Base-by-base conservation (phyloP, 2,888 invertebrate genomes). In the Adelphocoris suturalis region DNA sequence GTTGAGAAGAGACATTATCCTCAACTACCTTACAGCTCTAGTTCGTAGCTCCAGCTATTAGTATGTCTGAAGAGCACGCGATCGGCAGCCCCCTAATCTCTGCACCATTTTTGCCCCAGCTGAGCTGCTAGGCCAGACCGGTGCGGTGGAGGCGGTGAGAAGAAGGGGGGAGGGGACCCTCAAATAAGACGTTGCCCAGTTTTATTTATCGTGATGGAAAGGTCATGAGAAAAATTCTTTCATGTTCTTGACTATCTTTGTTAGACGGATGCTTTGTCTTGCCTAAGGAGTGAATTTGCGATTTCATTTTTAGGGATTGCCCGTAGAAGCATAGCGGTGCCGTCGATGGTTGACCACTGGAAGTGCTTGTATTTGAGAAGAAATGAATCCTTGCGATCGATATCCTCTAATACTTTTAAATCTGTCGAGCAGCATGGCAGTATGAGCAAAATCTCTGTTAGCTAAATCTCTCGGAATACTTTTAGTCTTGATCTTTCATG, bases 11-110 rank as follows among this genome's bases (percentile, higher is more conserved):
- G 85, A 85, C 85, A 85, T 85, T 85, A 85, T 68, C 37, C 85
- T 61, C 85, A 13, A 61, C 85, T 57, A n/a, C 85, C 61, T 52
- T n/a, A 82, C 82, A 82, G 81, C 81, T 48, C 82, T 7, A 28
- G n/a, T n/a, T n/a, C n/a, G n/a, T 12, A 46, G 78, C 46, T 78
- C 46, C 27, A 19, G 85, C 85, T 55, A 61, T 85, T 85, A 85
- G 57, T 85, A 61, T 85, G 85, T 85, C 85, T 68, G 85, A 46
- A 48, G 47, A 85, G 85, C 85, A 85, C 85, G 85, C 85, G 85
- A 85, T 85, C 61, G 68, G 85, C 85, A 52, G 52, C 82, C 82
- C 81, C 37, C 85, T 85, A 85, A 85, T 85, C 85, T 61, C 68
- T 85, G 85, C 85, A 85, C 61, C 85, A 85, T 85, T 85, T 85